Conservation (phyloP, 64 coral and sea anemone species). For the Montipora sp. region DNA sequence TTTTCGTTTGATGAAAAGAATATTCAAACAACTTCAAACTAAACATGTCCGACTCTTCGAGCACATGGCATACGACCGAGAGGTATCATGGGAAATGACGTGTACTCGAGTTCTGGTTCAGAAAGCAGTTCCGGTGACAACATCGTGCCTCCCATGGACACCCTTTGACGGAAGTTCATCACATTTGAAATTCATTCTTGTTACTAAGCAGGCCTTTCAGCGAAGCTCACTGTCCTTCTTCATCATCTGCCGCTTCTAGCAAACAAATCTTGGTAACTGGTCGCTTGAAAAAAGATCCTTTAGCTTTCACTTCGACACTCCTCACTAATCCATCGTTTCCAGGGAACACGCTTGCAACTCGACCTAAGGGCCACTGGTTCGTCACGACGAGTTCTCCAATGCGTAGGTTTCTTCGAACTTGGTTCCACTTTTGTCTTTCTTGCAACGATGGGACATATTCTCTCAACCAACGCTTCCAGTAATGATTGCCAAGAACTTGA, state of each 20-base stretch:
- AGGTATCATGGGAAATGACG: too few species aligned
- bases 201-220: neutral
- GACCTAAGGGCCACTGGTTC: neutral
- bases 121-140: too few species aligned
- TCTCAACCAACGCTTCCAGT: neutral
- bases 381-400: too few species aligned
- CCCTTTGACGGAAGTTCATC: neutral
- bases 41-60: too few species aligned
- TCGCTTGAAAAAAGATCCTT: neutral
- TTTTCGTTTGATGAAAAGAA: too few species aligned
- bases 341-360: neutral
- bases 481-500: neutral
- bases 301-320: neutral
- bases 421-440: too few species aligned
- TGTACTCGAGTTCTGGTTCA: too few species aligned
- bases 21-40: too few species aligned
- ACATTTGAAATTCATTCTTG: too few species aligned
- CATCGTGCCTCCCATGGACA: neutral
- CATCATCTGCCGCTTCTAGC: neutral
- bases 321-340: neutral
- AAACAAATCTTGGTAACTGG: conserved; percentile 2
- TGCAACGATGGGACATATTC: too few species aligned
- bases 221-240: neutral
- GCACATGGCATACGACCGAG: too few species aligned
- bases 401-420: too few species aligned